Conservation (phyloP, 1,140 invertebrate species). For the Lamellibrachia luymesi region DNA sequence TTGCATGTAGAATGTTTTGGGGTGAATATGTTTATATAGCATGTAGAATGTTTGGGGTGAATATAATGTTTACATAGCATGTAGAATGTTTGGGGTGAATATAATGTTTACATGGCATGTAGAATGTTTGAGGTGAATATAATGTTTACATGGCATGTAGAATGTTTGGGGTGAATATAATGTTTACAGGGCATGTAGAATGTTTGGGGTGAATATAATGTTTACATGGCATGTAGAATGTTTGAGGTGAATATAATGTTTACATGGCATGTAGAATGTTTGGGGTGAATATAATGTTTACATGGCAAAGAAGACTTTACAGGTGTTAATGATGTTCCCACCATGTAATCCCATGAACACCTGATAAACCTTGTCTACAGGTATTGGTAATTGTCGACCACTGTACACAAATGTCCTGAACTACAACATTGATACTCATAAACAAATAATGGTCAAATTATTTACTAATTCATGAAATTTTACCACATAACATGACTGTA, state of each 20-base stretch:
- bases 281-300: not conserved
- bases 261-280: too few relatives aligned
- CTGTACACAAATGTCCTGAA: not conserved
- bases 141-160: too few relatives aligned
- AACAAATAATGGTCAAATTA: not conserved
- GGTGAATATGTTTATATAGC: not conserved
- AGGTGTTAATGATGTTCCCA: not conserved
- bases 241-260: too few relatives aligned
- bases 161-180: too few relatives aligned
- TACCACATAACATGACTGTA: not conserved
- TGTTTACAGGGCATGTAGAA: too few relatives aligned
- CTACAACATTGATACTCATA: not conserved
- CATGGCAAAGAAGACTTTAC: not conserved
- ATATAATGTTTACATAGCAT: too few relatives aligned
- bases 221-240: too few relatives aligned
- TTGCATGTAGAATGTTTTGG: not conserved
- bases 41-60: too few relatives aligned
- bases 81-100: too few relatives aligned
- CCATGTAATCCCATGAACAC: not conserved
- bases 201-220: too few relatives aligned
- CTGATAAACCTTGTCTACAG: not conserved
- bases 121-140: too few relatives aligned
- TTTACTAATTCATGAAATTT: not conserved
- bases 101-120: too few relatives aligned
- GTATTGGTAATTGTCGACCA: not conserved